Conservation (phyloP, 2,797 vertebrate species). For the Knipowitschia caucasica region DNA sequence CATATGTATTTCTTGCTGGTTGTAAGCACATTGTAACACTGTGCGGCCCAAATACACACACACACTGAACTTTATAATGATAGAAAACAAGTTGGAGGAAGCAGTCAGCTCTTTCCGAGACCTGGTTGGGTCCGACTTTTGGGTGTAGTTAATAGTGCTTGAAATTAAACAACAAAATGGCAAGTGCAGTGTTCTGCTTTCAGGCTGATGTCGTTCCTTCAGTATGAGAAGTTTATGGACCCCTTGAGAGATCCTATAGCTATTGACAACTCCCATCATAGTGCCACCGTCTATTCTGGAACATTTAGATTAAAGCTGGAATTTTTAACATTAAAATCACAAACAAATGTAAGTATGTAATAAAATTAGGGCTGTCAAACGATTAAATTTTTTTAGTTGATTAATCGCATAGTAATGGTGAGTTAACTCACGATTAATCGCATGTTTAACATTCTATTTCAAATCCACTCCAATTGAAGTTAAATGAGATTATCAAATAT, state of each 20-base stretch:
- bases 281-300: too few species aligned
- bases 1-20: too few species aligned
- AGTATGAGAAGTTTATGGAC: constrained; percentile 5
- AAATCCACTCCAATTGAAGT: too few species aligned
- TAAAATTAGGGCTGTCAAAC: too few species aligned
- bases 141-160: constrained; percentile 59
- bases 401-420: too few species aligned
- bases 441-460: too few species aligned
- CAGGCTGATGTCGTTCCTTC: constrained; percentile 28
- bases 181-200: constrained; percentile 29
- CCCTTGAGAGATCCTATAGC: not conserved
- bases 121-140: constrained; percentile 39
- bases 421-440: too few species aligned
- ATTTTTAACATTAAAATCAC: too few species aligned
- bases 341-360: too few species aligned
- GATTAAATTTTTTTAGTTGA: too few species aligned
- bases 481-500: too few species aligned
- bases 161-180: constrained; percentile 61
- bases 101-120: constrained; percentile 45
- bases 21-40: not conserved
- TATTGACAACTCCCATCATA: constrained; percentile 9
- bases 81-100: constrained; percentile 41
- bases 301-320: too few species aligned
- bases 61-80: constrained; percentile 2
- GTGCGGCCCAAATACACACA: constrained; percentile 14